Evolutionary conservation across 2,888 invertebrate species (phyloP), one percentile per base, ranked within the genome.

Genomic region (Pseudanteris insignis): DNA sequence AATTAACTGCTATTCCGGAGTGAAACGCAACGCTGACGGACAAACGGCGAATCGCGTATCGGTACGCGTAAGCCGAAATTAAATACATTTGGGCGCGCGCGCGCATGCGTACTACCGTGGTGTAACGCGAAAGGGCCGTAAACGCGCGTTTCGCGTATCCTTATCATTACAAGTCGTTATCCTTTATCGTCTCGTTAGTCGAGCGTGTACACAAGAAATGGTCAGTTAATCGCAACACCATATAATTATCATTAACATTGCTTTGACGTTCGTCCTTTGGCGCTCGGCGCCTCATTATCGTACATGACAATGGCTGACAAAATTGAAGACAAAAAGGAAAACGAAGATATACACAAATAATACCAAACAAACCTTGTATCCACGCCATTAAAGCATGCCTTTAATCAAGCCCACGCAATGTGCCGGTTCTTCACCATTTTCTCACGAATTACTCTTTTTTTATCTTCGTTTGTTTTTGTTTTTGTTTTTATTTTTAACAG

Each of bases 141-240:
- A 57, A 64, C 59, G 48, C 46, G 46, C 57, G 44, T 55, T 29
- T 32, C 38, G 34, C 29, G 53, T 43, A 48, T 63, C 54, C 63
- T 58, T 63, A 63, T 63, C 63, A 59, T 63, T 59, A 59, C 54
- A 36, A 38, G 59, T 63, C 58, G 54, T 58, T 63, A 63, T 59
- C 58, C 50, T 63, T 63, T 55, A 63, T 54, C 54, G 59, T 50
- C 63, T 63, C 63, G 50, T 63, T 63, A 63, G 63, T 53, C 37
- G 58, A 51, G 51, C 50, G 47, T 57, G 48, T 53, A 51, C 59
- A 59, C 48, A 62, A 64, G 54, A 65, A 62, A 46, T 47, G 50
- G 57, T 54, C 44, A 54, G 58, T 63, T 58, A 50, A 53, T 58
- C 54, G 53, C 44, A 25, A 50, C 44, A 54, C 48, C 18, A 18